Evolutionary conservation across 2,113 vertebrate species (phyloP).

Genomic region (Ivindomyrus marchei): DNA sequence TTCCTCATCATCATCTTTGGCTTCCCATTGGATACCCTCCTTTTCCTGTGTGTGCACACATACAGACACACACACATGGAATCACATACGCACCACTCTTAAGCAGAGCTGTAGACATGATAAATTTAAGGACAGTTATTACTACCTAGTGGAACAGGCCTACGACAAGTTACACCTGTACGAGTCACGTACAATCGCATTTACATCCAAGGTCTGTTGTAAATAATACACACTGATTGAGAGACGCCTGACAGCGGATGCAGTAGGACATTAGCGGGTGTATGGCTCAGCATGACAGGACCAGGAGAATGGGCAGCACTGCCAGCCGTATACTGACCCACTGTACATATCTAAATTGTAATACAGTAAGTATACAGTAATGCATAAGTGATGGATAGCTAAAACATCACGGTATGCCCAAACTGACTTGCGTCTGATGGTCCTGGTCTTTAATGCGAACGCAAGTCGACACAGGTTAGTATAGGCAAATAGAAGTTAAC

Average conservation of each 20-base stretch:
- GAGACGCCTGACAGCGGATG: not conserved
- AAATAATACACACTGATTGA: not conserved
- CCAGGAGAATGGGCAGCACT: not conserved
- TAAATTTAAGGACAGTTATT: not conserved
- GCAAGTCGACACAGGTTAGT: not conserved
- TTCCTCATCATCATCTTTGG: slow-evolving; percentile 86
- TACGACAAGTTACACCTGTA: not conserved
- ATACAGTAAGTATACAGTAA: not conserved
- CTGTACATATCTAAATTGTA: not conserved
- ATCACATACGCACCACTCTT: not conserved
- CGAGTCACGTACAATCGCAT: not conserved
- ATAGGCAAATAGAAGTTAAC: not conserved
- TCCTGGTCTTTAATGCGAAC: not conserved
- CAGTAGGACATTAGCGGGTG: not conserved
- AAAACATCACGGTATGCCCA: not conserved
- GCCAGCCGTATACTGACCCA: not conserved
- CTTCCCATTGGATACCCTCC: slow-evolving; percentile 98
- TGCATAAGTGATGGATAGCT: not conserved
- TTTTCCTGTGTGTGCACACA: slow-evolving; percentile 72
- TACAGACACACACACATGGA: not conserved
- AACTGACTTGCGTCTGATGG: not conserved
- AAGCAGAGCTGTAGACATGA: not conserved
- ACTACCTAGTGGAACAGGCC: not conserved
- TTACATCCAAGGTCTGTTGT: not conserved
- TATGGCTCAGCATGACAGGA: not conserved